These are phyloP conservation scores for Raja brachyura DNA, from an alignment of 2,113 vertebrate species.

Conservation along the genomic window DNA sequence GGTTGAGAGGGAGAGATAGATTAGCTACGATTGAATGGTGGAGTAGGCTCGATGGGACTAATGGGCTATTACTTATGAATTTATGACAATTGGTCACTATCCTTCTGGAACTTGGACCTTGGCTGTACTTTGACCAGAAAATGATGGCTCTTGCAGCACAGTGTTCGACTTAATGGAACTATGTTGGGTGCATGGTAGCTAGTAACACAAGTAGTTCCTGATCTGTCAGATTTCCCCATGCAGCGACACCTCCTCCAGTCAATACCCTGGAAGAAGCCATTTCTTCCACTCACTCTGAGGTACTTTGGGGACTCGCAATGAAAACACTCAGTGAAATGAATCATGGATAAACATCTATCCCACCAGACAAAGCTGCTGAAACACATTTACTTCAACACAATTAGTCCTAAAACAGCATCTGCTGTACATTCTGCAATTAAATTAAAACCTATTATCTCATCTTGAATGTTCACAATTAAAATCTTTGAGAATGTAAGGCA, in stretches of 20 bases:
- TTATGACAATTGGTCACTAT: neutral
- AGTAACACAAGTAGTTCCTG: neutral
- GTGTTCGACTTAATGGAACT: neutral
- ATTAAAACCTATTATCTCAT: constrained; percentile 16
- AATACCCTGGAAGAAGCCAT: neutral
- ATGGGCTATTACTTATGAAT: no score
- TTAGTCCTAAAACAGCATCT: neutral
- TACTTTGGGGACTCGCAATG: neutral
- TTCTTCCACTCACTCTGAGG: neutral
- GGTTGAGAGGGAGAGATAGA: no score
- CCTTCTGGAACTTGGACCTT: neutral
- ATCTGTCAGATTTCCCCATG: neutral
- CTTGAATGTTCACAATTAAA: constrained; percentile 20
- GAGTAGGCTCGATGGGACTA: no score
- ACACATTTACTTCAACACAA: neutral
- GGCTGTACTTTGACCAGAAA: neutral
- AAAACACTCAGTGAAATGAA: neutral
- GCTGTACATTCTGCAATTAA: constrained; percentile 9
- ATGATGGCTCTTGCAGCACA: neutral
- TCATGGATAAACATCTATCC: neutral
- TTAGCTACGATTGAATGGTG: no score
- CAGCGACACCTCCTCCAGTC: neutral
- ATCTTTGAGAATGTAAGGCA: neutral
- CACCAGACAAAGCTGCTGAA: neutral
- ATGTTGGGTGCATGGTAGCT: neutral